phyloP scores from a whole-genome alignment of 2,888 invertebrate genomes.

The Oxytorus armatus region DNA sequence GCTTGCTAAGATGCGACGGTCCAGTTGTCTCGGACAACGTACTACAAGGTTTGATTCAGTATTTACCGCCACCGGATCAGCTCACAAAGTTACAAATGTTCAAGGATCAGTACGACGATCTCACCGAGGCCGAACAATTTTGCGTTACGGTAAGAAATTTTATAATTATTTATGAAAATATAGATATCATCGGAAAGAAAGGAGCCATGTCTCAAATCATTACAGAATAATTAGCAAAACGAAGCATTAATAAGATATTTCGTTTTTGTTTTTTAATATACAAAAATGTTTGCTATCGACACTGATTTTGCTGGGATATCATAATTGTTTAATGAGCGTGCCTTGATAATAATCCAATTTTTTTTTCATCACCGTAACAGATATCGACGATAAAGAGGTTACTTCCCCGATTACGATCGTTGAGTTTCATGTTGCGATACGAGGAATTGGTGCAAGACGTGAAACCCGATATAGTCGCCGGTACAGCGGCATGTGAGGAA shows the following conservation, averaged over 20 bases:
- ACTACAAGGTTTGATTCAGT: constrained; percentile 95
- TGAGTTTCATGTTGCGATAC: constrained; percentile 95
- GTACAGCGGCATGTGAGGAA: constrained; percentile 98
- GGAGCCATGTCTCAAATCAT: not conserved
- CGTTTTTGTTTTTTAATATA: not conserved
- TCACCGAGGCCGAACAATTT: constrained; percentile 98
- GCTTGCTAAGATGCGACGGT: constrained; percentile 94
- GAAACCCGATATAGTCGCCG: constrained; percentile 97
- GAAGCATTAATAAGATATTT: too few species aligned
- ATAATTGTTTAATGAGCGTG: not conserved
- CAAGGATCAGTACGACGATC: constrained; percentile 91
- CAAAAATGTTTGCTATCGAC: not conserved
- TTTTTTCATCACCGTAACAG: constrained; percentile 79
- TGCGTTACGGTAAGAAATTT: constrained; percentile 88
- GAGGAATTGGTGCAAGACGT: constrained; percentile 94
- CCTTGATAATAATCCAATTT: not conserved
- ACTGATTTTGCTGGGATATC: not conserved
- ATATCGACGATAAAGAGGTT: constrained; percentile 95
- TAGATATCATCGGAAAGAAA: too few species aligned
- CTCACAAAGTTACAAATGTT: constrained; percentile 93
- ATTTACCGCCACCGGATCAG: constrained; percentile 96
- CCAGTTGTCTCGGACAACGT: constrained; percentile 93
- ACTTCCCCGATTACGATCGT: constrained; percentile 93
- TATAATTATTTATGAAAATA: not conserved
- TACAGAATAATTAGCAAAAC: too few species aligned